Evolutionary conservation across 1,140 invertebrate genomes (phyloP).

Genomic region (Drosophila nasuta): DNA sequence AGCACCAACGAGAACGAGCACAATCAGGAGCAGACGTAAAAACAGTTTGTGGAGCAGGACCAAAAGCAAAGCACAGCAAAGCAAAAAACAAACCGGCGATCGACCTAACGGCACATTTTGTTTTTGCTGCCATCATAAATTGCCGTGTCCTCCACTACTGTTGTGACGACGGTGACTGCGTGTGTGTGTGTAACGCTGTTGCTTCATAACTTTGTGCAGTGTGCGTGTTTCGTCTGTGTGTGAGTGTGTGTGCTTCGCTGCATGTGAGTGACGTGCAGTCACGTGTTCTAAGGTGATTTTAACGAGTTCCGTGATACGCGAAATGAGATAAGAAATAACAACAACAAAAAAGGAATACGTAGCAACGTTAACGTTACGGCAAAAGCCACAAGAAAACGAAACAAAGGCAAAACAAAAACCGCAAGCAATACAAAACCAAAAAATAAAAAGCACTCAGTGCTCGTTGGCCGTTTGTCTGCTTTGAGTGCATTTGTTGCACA

Average conservation of each 20-base stretch:
- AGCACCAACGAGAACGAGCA: neutral
- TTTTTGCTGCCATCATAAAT: constrained; percentile 33
- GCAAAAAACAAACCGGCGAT: constrained; percentile 36
- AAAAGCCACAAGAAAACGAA: constrained; percentile 4
- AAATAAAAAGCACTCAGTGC: constrained; percentile 5
- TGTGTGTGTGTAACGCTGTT: constrained; percentile 36
- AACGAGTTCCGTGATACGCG: constrained; percentile 81
- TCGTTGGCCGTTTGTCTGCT: neutral
- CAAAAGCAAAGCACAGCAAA: neutral
- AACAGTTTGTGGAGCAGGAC: neutral
- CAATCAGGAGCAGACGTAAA: neutral
- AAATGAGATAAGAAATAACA: constrained; percentile 74
- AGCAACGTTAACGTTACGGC: constrained; percentile 2
- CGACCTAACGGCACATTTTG: constrained; percentile 52
- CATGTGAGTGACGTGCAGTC: constrained; percentile 61
- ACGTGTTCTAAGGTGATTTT: constrained; percentile 81
- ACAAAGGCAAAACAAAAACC: constrained; percentile 30
- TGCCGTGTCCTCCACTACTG: constrained; percentile 4
- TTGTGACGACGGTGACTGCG: neutral
- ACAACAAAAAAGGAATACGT: constrained; percentile 6
- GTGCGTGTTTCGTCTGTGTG: neutral
- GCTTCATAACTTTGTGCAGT: constrained; percentile 21
- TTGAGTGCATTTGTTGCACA: constrained; percentile 3
- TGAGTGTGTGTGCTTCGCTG: constrained; percentile 23
- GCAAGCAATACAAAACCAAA: constrained; percentile 9